Conservation (phyloP, 2,888 invertebrate genomes). For the Ceratothoa steindachneri region DNA sequence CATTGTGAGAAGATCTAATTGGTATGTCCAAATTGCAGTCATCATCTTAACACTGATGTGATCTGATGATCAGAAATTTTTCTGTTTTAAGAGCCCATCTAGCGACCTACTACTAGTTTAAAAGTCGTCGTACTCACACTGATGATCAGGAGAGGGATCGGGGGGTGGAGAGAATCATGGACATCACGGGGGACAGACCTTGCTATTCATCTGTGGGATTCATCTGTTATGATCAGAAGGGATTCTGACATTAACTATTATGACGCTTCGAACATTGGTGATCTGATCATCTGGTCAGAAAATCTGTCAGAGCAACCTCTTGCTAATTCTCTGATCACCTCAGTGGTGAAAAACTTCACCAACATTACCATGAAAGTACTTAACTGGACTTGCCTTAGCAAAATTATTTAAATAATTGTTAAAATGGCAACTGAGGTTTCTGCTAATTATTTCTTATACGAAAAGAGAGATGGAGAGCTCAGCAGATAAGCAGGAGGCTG, state of each 20-base stretch:
- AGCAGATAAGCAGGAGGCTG: conserved; percentile 13
- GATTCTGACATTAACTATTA: conserved; percentile 18
- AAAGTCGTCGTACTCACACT: too few species aligned
- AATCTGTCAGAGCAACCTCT: conserved; percentile 23
- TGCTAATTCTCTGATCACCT: conserved; percentile 10
- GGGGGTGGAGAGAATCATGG: conserved; percentile 18
- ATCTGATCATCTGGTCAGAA: conserved; percentile 15
- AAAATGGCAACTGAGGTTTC: conserved; percentile 30
- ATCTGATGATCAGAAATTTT: conserved; percentile 24
- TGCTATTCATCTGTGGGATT: conserved; percentile 4
- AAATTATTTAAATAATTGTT: conserved; percentile 27
- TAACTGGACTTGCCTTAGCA: conserved; percentile 24
- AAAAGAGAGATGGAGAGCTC: conserved; percentile 17
- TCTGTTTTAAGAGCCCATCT: too few species aligned
- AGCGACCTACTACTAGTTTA: too few species aligned
- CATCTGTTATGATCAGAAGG: conserved; percentile 13
- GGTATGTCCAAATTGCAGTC: too few species aligned
- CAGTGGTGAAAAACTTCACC: conserved; percentile 14
- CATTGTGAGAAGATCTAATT: too few species aligned
- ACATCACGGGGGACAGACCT: conserved; percentile 15
- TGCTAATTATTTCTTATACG: conserved; percentile 13
- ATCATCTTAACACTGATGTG: conserved; percentile 6
- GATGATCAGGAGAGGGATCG: conserved; percentile 2
- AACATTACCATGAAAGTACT: conserved; percentile 8
- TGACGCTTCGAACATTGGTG: conserved; percentile 19